Conservation (phyloP, 2,797 vertebrate species). For the Phrynocephalus vlangalii region DNA sequence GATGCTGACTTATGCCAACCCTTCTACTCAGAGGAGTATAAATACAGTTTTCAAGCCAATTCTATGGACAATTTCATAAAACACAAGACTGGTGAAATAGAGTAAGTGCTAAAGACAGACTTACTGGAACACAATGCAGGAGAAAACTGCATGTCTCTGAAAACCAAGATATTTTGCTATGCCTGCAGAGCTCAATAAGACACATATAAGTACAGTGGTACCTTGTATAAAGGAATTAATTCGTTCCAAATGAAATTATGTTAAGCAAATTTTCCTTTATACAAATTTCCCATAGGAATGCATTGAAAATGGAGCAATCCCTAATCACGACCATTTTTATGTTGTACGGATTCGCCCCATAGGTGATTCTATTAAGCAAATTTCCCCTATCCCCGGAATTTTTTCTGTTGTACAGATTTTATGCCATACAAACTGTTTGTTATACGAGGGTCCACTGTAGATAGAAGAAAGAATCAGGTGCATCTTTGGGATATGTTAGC, state of each 20-base stretch:
- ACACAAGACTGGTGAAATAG: neutral
- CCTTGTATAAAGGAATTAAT: too few species aligned
- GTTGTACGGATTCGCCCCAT: too few species aligned
- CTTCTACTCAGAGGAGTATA: neutral
- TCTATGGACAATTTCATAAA: neutral
- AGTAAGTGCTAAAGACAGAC: neutral
- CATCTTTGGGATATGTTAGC: neutral
- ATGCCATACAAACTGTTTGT: too few species aligned
- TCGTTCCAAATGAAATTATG: too few species aligned
- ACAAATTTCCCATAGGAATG: too few species aligned
- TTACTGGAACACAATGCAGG: too few species aligned
- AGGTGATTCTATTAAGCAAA: too few species aligned
- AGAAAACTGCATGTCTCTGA: neutral
- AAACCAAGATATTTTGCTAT: neutral
- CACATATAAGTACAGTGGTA: neutral
- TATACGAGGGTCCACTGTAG: neutral
- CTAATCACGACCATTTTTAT: too few species aligned
- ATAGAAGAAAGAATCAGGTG: neutral
- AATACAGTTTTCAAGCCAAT: constrained; percentile 14
- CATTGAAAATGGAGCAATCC: too few species aligned
- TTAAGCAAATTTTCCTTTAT: too few species aligned
- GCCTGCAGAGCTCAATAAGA: neutral
- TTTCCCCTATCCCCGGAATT: too few species aligned
- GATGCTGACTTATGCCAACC: neutral
- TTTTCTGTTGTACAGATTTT: too few species aligned